These are phyloP conservation scores for Lasiurus cinereus DNA, from an alignment of 2,113 vertebrate genomes.

Conservation along the genomic window DNA sequence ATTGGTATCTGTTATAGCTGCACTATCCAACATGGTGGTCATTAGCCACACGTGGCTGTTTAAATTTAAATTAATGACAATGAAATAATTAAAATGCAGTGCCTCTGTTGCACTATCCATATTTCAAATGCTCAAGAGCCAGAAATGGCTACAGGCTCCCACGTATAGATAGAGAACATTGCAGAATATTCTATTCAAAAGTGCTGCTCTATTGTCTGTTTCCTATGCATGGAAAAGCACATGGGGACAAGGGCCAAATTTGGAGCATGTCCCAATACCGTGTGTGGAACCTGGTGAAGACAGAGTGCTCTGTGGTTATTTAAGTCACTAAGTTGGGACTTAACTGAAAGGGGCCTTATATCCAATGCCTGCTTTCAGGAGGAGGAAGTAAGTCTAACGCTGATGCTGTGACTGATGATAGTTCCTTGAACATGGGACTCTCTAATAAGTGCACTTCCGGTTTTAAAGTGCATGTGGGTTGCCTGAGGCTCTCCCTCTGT, in stretches of 20 bases:
- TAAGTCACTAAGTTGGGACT: not conserved
- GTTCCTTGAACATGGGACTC: not conserved
- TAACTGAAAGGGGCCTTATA: not conserved
- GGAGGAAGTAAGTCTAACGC: no score
- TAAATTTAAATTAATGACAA: not conserved
- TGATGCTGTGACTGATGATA: no score
- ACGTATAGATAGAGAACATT: not conserved
- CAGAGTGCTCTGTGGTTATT: not conserved
- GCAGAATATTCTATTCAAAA: not conserved
- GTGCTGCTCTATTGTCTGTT: not conserved
- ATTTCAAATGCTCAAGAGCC: not conserved
- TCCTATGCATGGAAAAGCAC: not conserved
- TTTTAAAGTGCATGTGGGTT: not conserved
- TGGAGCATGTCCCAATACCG: not conserved
- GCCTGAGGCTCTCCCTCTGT: fast-evolving
- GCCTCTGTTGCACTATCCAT: not conserved
- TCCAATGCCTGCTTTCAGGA: not conserved
- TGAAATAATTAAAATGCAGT: not conserved
- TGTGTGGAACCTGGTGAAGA: not conserved
- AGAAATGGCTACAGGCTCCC: not conserved
- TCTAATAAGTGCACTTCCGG: not conserved
- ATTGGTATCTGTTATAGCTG: not conserved
- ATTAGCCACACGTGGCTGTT: not conserved
- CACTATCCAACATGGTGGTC: not conserved
- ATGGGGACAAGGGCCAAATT: not conserved